Percentiles rank a stretch among this genome's conserved stretches.
phyloP scores from a whole-genome alignment of 2,113 vertebrate genomes.

The Murina feae region DNA sequence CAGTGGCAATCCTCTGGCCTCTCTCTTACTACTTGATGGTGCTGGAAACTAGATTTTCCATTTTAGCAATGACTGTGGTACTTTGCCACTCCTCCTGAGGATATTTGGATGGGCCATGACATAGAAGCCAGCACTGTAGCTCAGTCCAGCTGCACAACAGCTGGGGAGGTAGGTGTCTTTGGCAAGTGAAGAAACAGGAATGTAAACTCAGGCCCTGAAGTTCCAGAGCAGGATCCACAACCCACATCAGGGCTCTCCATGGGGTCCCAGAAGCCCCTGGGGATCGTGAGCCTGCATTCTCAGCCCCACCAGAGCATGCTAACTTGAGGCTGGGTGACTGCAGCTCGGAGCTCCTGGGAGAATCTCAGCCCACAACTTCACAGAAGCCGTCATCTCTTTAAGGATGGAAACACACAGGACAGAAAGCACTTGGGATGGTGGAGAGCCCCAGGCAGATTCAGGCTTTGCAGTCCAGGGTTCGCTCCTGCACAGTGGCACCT shows the following conservation, averaged over 20 bases:
- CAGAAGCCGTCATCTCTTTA: neutral
- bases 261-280: neutral
- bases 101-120: neutral
- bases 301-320: neutral
- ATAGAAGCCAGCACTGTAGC: too few species aligned
- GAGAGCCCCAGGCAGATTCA: neutral
- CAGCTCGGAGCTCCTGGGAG: neutral
- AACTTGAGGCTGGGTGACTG: fast-evolving
- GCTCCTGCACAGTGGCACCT: neutral
- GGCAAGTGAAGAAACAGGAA: neutral
- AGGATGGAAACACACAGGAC: neutral
- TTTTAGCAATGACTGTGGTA: neutral
- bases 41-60: neutral
- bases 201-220: neutral
- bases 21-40: neutral
- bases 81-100: neutral
- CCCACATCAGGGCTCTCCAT: neutral
- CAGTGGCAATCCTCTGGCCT: neutral
- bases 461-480: neutral
- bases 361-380: neutral
- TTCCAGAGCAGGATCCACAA: neutral
- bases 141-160: neutral
- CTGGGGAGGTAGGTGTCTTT: neutral
- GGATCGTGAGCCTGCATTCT: neutral
- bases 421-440: neutral